Evolutionary conservation across 2,888 invertebrate species (phyloP).

Genomic region (Argynnis bischoffii): DNA sequence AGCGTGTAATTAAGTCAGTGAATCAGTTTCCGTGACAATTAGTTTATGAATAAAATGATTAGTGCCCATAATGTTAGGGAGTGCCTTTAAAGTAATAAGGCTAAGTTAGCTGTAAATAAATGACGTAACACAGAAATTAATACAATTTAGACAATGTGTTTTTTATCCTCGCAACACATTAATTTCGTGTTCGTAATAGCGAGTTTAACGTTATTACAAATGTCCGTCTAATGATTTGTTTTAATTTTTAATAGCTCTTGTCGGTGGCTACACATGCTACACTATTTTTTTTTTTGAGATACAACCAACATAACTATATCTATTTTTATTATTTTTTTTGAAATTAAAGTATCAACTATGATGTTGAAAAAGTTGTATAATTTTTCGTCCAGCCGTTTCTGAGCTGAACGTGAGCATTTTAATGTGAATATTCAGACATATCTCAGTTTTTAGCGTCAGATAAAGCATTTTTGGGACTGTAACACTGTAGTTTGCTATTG

Average conservation of each 20-base stretch:
- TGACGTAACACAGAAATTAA: slow-evolving; percentile 35
- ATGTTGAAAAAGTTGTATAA: too few relatives aligned
- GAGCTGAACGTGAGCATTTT: too few relatives aligned
- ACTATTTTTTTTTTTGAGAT: too few relatives aligned
- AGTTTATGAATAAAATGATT: slow-evolving; percentile 54
- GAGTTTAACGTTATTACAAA: slow-evolving; percentile 7
- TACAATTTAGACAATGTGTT: slow-evolving; percentile 32
- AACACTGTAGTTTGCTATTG: too few relatives aligned
- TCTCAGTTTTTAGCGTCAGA: too few relatives aligned
- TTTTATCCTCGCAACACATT: slow-evolving; percentile 26
- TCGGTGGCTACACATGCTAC: too few relatives aligned
- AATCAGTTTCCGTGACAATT: slow-evolving; percentile 58
- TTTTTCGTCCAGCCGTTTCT: too few relatives aligned
- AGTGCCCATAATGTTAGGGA: slow-evolving; percentile 44
- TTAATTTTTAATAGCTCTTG: background rate
- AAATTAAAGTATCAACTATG: too few relatives aligned
- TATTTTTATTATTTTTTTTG: too few relatives aligned
- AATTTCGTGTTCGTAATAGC: slow-evolving; percentile 20
- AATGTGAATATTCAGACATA: too few relatives aligned
- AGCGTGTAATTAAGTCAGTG: slow-evolving; percentile 54
- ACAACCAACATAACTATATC: too few relatives aligned
- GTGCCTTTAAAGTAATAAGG: slow-evolving; percentile 43
- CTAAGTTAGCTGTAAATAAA: slow-evolving; percentile 41
- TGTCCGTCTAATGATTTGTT: background rate
- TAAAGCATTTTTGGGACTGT: too few relatives aligned